Base-by-base conservation (phyloP, 2,797 vertebrate species). In the Artibeus lituratus region DNA sequence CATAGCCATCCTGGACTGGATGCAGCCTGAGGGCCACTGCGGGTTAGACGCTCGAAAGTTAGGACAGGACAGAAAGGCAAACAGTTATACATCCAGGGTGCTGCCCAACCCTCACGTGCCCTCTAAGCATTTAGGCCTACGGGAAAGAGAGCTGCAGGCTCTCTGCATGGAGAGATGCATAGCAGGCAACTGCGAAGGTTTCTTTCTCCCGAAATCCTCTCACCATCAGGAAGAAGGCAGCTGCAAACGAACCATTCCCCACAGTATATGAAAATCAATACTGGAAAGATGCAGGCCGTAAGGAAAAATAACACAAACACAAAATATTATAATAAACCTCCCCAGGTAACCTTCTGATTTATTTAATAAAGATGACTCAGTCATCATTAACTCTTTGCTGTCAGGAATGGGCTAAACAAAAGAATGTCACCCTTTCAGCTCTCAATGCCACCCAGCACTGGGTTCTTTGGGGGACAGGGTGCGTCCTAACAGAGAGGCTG, bases 381-480 rank as follows among this genome's bases (percentile, higher is more conserved):
- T 91, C 87, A 35, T 73, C 72, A 70, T 91, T 94, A 96, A 94
- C 91, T 84, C 69, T 91, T 95, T 49, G 53, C 57, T 42, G 10
- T 49, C 67, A 70, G 77, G 65, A 90, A 74, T 8, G 57, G 35
- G 62, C 51, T 89, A 91, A 73, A 98, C 94, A 97, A 93, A 97
- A 95, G 89, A 93, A 96, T 91, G 76, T 91, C 95, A 96, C 80
- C 74, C n/a, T 93, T 93, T 88, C 87, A 89, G 94, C 91, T 84
- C 35, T 80, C 65, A 37, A 70, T 7, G 44, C 44, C 89, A 96
- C 39, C 47, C 0, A 7, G 88, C 55, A 51, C n/a, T 12, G 67
- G 69, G 62, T 90, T 90, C 94, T 96, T 82, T 92, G 81, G 91
- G 42, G 69, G 67, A 82, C 65, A 93, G 78, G 53, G 87, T 14